A percentile compares a stretch with the other conserved stretches of the same genome.
phyloP scores from a whole-genome alignment of 2,888 invertebrate genomes.

The Stomorhina lunata region DNA sequence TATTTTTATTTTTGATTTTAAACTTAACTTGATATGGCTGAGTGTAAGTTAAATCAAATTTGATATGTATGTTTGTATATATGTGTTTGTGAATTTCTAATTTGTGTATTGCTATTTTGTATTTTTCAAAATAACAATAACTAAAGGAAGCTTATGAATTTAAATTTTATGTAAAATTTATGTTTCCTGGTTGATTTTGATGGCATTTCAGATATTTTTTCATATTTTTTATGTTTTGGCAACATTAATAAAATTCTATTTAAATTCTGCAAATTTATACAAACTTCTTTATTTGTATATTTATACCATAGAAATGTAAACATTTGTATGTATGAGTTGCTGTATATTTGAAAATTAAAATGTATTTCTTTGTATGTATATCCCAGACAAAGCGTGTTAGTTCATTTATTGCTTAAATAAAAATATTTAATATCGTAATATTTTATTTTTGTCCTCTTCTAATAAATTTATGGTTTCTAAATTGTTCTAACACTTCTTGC shows the following conservation, averaged over 20 bases:
- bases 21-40: background rate
- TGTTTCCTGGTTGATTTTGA: slow-evolving; percentile 62
- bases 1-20: no score
- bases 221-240: background rate
- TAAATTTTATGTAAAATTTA: slow-evolving; percentile 65
- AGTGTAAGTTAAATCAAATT: background rate
- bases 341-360: background rate
- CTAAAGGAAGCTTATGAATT: slow-evolving; percentile 63
- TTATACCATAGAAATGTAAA: background rate
- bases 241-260: slow-evolving; percentile 11
- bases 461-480: slow-evolving; percentile 51
- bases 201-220: slow-evolving; percentile 41
- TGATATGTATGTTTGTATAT: background rate
- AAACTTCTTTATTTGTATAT: background rate
- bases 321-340: background rate
- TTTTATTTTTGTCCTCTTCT: slow-evolving; percentile 6
- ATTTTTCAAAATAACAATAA: slow-evolving; percentile 47
- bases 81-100: background rate
- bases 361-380: background rate
- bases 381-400: background rate
- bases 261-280: slow-evolving; percentile 4
- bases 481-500: slow-evolving; percentile 20
- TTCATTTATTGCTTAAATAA: slow-evolving; percentile 8
- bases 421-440: background rate
- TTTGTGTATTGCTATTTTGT: slow-evolving; percentile 9